phyloP scores from a whole-genome alignment of 92 coral and sea anemone genomes.

The Phenganax stokvisi region DNA sequence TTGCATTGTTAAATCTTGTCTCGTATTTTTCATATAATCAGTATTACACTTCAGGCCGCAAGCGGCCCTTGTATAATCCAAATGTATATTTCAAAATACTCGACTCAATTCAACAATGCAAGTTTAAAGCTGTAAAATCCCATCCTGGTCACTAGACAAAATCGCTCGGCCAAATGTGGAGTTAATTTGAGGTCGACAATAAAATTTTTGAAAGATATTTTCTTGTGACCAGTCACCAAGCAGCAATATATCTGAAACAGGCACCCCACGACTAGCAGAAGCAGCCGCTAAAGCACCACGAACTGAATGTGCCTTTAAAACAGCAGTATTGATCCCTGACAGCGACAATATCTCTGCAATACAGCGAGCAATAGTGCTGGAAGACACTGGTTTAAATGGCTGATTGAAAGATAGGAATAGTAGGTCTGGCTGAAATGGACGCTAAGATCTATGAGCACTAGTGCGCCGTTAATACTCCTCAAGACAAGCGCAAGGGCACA shows the following conservation, averaged over 20 bases:
- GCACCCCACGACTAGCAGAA: background rate
- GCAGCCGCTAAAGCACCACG: background rate
- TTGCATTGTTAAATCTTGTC: conserved; percentile 32
- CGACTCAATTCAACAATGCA: conserved; percentile 26
- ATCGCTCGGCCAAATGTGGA: conserved; percentile 12
- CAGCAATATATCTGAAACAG: background rate
- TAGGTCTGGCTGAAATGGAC: background rate
- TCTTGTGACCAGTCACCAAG: background rate
- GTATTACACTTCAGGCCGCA: background rate
- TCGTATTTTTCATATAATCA: conserved; percentile 25
- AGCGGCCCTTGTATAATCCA: conserved; percentile 37
- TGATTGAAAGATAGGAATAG: background rate
- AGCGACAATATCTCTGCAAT: conserved; percentile 1
- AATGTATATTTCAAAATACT: conserved; percentile 26
- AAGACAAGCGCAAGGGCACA: conserved; percentile 14
- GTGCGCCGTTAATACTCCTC: conserved; percentile 17
- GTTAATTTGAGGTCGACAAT: conserved; percentile 26
- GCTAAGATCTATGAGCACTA: background rate
- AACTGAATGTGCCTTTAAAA: background rate
- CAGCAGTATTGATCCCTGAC: conserved; percentile 2
- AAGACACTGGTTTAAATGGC: conserved; percentile 17
- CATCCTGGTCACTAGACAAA: background rate
- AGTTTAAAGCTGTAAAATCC: conserved; percentile 7
- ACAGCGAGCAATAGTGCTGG: conserved; percentile 27
- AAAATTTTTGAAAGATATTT: background rate